phyloP scores from a whole-genome alignment of 2,888 invertebrate genomes.

The Cephus rjabovi region DNA sequence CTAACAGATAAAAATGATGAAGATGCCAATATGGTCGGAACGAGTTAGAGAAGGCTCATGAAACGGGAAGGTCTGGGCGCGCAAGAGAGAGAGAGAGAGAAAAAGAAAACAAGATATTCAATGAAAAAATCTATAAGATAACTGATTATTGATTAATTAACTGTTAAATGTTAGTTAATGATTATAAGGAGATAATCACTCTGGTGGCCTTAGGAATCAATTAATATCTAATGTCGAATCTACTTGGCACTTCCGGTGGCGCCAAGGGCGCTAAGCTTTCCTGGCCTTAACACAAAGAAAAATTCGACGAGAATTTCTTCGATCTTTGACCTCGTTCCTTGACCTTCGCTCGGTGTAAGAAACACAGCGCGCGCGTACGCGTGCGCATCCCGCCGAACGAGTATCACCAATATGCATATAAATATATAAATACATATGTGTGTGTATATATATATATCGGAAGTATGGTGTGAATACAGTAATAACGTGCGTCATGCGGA shows the following conservation, averaged over 20 bases:
- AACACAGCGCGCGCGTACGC: neutral
- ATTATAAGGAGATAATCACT: conserved; percentile 61
- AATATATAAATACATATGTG: neutral
- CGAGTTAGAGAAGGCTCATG: neutral
- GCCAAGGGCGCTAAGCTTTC: neutral
- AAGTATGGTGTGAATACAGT: neutral
- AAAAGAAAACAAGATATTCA: conserved; percentile 26
- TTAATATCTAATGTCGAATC: conserved; percentile 58
- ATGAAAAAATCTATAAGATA: conserved; percentile 13
- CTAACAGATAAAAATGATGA: conserved; percentile 9
- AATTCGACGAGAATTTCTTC: conserved; percentile 29
- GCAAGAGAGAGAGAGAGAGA: conserved; percentile 24
- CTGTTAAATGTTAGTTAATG: conserved; percentile 55
- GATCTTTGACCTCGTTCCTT: conserved; percentile 36
- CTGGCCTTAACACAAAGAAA: neutral
- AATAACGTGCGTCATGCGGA: conserved; percentile 16
- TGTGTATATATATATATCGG: neutral
- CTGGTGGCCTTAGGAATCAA: conserved; percentile 65
- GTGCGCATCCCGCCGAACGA: neutral
- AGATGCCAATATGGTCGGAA: neutral
- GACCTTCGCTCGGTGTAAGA: conserved; percentile 24
- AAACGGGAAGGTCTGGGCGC: neutral
- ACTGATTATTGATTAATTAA: conserved; percentile 36
- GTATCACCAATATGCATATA: neutral
- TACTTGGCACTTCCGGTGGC: conserved; percentile 47